A percentile compares a stretch with the other conserved stretches of the same genome.
Evolutionary conservation across 2,113 vertebrate genomes (phyloP).

Genomic region (Marcusenius ussheri): DNA sequence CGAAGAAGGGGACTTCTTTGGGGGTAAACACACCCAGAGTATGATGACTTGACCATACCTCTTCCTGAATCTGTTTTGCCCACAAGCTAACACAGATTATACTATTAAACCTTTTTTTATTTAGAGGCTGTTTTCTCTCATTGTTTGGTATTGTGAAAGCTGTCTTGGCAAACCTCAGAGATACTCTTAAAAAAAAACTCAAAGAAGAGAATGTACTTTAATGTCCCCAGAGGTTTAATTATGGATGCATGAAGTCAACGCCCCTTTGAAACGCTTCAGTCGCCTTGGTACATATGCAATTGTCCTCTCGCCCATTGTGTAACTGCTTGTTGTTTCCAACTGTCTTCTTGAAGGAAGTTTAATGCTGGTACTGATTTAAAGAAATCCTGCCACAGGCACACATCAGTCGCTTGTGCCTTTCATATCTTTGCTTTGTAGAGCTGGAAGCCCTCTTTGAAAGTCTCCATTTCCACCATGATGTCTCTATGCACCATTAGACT

Average conservation of each 20-base stretch:
- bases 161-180: background rate
- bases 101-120: background rate
- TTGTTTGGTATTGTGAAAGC: background rate
- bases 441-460: background rate
- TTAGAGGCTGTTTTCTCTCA: background rate
- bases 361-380: conserved; percentile 3
- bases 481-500: background rate
- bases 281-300: background rate
- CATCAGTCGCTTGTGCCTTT: background rate
- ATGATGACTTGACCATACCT: background rate
- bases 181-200: background rate
- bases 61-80: background rate
- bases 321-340: background rate
- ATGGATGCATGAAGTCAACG: background rate
- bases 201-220: conserved; percentile 1
- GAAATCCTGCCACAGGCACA: background rate
- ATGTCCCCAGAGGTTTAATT: background rate
- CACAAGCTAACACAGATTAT: conserved; percentile 4
- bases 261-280: background rate
- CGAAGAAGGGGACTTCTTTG: background rate
- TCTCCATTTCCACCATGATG: background rate
- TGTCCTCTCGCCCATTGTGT: background rate
- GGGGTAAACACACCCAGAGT: background rate
- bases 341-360: conserved; percentile 2
- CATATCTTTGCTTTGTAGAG: background rate